Conservation (phyloP, 23 tunicate species). For the Halocynthia aurantium region DNA sequence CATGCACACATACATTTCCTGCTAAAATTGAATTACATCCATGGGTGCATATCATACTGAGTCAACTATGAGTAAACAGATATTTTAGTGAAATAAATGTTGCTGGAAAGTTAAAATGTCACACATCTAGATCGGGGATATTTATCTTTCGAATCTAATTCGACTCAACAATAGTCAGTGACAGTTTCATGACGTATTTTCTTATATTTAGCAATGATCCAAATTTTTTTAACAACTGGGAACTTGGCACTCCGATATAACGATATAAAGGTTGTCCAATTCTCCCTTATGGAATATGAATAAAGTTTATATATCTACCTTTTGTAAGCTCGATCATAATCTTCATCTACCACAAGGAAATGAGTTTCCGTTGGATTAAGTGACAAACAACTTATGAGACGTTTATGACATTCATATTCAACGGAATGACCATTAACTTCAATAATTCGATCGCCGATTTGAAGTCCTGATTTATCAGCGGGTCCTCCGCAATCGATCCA, state of each 20-base stretch:
- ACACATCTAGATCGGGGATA: too few species aligned
- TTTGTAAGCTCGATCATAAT: constrained; percentile 79
- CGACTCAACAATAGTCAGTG: too few species aligned
- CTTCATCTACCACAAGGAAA: constrained; percentile 96
- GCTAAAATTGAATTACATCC: too few species aligned
- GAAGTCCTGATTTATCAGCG: constrained; percentile 91
- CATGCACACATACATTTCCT: too few species aligned
- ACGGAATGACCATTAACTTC: constrained; percentile 97
- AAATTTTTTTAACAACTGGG: too few species aligned
- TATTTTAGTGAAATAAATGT: too few species aligned
- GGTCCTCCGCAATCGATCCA: constrained; percentile 99
- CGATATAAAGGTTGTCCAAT: not conserved
- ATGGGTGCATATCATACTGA: too few species aligned
- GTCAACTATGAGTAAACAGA: too few species aligned
- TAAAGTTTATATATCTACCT: constrained; percentile 24
- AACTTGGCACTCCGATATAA: not conserved
- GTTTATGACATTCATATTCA: constrained; percentile 85
- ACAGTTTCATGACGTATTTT: too few species aligned
- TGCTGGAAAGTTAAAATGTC: too few species aligned
- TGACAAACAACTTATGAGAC: constrained; percentile 57
- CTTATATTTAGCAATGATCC: too few species aligned
- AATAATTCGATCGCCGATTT: constrained; percentile 95
- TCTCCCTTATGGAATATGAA: not conserved
- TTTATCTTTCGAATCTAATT: too few species aligned
- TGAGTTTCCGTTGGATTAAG: constrained; percentile 37